Percentiles rank a stretch among this genome's conserved stretches.
Evolutionary conservation across 2,113 vertebrate genomes (phyloP).

Genomic region (Pseudorectes ferrugineus): DNA sequence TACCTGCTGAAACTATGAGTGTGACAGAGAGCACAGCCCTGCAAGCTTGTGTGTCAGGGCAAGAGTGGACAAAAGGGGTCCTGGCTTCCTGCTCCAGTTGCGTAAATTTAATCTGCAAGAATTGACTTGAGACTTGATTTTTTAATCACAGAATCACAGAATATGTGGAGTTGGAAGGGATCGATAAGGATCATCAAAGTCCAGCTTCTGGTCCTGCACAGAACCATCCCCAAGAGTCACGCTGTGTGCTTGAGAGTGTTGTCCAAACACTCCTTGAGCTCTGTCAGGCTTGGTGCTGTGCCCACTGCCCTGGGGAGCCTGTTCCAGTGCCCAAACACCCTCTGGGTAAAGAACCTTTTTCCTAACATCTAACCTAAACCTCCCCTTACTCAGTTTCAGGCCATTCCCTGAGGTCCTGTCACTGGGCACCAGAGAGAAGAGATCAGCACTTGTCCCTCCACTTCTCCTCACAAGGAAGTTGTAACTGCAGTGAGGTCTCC

Average conservation of each 20-base stretch:
- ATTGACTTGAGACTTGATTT: neutral
- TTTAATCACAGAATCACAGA: neutral
- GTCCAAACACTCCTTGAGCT: fast-evolving
- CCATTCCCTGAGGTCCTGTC: neutral
- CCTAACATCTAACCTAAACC: neutral
- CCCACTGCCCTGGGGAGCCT: neutral
- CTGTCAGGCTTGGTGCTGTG: neutral
- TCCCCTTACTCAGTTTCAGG: neutral
- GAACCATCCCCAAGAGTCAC: neutral
- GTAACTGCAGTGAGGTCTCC: fast-evolving
- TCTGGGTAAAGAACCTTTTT: neutral
- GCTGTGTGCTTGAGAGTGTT: fast-evolving
- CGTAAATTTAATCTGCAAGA: neutral
- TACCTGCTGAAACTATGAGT: neutral
- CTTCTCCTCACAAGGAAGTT: no score
- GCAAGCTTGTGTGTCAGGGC: neutral
- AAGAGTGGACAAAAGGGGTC: neutral
- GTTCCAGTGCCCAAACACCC: fast-evolving
- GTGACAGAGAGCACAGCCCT: neutral
- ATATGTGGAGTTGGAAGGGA: neutral
- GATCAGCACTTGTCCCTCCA: fast-evolving
- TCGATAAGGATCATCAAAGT: neutral
- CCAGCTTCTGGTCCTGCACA: neutral
- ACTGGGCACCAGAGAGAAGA: neutral
- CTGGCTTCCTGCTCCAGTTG: neutral